phyloP scores from a whole-genome alignment of 2,888 invertebrate genomes.

The Liopterus haemorrhoidalis region DNA sequence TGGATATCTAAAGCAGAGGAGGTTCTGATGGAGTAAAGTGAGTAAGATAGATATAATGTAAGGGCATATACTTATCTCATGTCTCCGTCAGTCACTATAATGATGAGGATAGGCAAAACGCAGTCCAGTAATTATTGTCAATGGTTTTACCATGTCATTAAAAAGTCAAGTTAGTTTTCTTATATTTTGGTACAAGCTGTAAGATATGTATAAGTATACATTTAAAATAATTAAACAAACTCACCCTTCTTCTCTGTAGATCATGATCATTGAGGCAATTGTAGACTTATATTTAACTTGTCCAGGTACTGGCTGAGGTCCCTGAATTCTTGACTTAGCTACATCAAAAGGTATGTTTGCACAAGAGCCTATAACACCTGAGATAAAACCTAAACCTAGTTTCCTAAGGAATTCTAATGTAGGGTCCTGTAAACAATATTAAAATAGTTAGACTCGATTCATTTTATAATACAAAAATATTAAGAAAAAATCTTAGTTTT shows the following conservation, averaged over 20 bases:
- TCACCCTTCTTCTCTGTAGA: constrained; percentile 87
- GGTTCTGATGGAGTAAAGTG: no score
- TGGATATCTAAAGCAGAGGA: no score
- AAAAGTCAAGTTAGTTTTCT: no score
- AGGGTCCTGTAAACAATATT: constrained; percentile 53
- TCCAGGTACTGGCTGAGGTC: constrained; percentile 72
- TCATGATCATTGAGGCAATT: constrained; percentile 61
- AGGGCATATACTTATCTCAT: no score
- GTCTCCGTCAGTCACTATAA: no score
- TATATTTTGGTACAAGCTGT: no score
- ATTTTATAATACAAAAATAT: neutral
- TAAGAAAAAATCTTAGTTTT: neutral
- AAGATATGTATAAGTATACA: no score
- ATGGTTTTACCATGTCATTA: no score
- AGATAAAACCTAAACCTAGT: constrained; percentile 76
- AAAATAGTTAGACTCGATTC: neutral
- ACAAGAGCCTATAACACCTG: constrained; percentile 80
- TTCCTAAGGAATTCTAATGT: constrained; percentile 66
- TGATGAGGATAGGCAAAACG: no score
- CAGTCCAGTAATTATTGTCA: no score
- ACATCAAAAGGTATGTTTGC: constrained; percentile 95
- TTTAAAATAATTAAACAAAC: no score
- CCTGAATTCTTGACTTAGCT: constrained; percentile 92
- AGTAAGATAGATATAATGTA: no score
- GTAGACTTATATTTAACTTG: constrained; percentile 74